Evolutionary conservation across 2,797 vertebrate genomes (phyloP).

Genomic region (Rhynchonycteris naso): DNA sequence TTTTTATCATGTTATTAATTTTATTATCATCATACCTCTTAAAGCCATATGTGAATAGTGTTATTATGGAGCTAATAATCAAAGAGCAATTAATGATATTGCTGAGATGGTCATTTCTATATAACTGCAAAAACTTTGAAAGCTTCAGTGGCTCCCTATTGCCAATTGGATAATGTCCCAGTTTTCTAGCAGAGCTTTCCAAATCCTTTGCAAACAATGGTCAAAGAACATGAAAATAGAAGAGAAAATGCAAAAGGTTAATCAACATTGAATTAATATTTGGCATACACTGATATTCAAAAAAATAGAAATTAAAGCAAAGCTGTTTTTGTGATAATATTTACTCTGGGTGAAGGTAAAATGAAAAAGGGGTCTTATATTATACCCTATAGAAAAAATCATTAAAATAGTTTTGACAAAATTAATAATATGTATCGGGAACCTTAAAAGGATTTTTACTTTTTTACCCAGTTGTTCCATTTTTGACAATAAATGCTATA

Average conservation of each 20-base stretch:
- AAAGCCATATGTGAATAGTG: not conserved
- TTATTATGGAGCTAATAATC: slow-evolving; percentile 1
- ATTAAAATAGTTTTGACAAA: slow-evolving; percentile 35
- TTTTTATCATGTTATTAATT: not conserved
- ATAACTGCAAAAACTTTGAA: not conserved
- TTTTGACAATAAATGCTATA: not conserved
- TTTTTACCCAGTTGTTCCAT: not conserved
- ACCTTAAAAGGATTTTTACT: not conserved
- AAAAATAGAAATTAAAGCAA: slow-evolving; percentile 31
- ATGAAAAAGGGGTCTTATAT: not conserved
- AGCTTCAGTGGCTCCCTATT: slow-evolving; percentile 5
- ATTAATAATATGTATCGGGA: not conserved
- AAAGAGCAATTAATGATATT: not conserved
- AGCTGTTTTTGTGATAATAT: not conserved
- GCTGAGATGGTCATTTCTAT: slow-evolving; percentile 18
- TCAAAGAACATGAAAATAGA: slow-evolving; percentile 12
- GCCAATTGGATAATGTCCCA: slow-evolving; percentile 32
- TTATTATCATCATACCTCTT: slow-evolving; percentile 12
- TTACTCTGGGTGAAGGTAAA: not conserved
- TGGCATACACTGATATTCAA: not conserved
- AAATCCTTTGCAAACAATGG: slow-evolving; percentile 2
- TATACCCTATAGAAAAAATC: not conserved
- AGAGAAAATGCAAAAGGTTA: slow-evolving; percentile 28
- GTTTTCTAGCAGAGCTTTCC: not conserved
- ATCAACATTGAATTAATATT: slow-evolving; percentile 3